These are phyloP conservation scores for Agrochola lychnidis DNA, from an alignment of 2,888 invertebrate species.

Conservation along the genomic window DNA sequence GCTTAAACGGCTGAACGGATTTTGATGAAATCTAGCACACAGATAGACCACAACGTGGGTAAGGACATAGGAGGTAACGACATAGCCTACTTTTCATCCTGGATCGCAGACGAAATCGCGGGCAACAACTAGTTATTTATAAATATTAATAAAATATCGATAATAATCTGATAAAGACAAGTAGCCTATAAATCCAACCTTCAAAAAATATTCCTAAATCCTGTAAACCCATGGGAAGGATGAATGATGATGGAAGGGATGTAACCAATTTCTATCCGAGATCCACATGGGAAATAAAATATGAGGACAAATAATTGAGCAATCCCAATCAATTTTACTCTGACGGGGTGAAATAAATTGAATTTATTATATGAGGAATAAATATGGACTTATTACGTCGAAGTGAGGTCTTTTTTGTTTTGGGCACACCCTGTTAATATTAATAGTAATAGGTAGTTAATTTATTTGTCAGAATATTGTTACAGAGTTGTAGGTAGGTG, in stretches of 20 bases:
- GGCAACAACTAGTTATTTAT: too few relatives aligned
- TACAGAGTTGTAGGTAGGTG: neutral
- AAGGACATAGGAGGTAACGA: too few relatives aligned
- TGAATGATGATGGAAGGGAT: slow-evolving; percentile 14
- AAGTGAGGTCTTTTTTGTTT: neutral
- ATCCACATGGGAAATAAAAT: slow-evolving; percentile 44
- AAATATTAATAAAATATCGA: neutral
- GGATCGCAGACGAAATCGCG: too few relatives aligned
- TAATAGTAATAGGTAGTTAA: too few relatives aligned
- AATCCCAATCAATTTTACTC: slow-evolving; percentile 43
- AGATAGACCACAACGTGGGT: too few relatives aligned
- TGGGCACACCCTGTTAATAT: neutral
- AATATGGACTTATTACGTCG: neutral
- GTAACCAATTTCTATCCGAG: slow-evolving; percentile 23
- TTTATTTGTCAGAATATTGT: neutral
- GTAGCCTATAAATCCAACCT: neutral
- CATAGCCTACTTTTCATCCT: too few relatives aligned
- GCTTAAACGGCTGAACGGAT: too few relatives aligned
- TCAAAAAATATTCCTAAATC: neutral
- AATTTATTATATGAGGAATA: slow-evolving; percentile 36
- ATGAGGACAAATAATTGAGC: slow-evolving; percentile 29
- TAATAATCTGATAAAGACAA: too few relatives aligned
- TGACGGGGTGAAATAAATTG: slow-evolving; percentile 46
- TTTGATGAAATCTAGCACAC: too few relatives aligned
- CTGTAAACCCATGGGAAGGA: neutral